phyloP scores from a whole-genome alignment of 2,113 vertebrate genomes.

The Myodes glareolus region DNA sequence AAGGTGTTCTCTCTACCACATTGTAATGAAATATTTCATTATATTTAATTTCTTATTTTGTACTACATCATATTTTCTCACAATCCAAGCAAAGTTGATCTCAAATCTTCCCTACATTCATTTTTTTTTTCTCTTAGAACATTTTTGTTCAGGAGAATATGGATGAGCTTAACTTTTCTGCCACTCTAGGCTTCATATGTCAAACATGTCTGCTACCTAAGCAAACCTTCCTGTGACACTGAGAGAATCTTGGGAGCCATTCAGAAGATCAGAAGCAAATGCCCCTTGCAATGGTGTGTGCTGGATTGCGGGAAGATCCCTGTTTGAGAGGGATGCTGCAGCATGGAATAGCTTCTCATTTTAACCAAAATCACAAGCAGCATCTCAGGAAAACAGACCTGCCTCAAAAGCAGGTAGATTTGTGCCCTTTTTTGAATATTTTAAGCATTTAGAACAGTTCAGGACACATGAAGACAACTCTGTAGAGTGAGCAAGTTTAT shows the following conservation, averaged over 20 bases:
- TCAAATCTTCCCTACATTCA: background rate
- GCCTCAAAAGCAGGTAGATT: background rate
- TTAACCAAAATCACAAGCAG: slow-evolving; percentile 31
- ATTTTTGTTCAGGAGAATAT: slow-evolving; percentile 31
- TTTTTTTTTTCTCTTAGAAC: slow-evolving; percentile 58
- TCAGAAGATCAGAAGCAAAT: background rate
- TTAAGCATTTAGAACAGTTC: background rate
- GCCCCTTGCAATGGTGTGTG: slow-evolving; percentile 30
- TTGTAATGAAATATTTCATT: slow-evolving; percentile 11
- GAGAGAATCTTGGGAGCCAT: slow-evolving; percentile 42
- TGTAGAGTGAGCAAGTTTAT: background rate
- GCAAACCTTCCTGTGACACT: slow-evolving; percentile 63
- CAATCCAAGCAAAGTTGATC: slow-evolving; percentile 39
- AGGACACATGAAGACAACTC: background rate
- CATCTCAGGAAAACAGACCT: background rate
- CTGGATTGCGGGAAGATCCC: background rate
- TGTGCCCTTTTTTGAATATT: background rate
- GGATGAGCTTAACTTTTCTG: slow-evolving; percentile 72
- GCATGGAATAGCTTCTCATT: slow-evolving; percentile 36
- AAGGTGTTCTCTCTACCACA: background rate
- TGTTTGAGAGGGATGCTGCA: slow-evolving; percentile 58
- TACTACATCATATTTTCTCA: slow-evolving; percentile 59
- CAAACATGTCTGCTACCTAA: slow-evolving; percentile 66
- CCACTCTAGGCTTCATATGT: slow-evolving; percentile 52
- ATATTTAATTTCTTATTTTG: slow-evolving; percentile 67